Evolutionary conservation across 2,797 vertebrate genomes (phyloP), one percentile per base, ranked within the genome.

Genomic region (Phoxinus dragarum): DNA sequence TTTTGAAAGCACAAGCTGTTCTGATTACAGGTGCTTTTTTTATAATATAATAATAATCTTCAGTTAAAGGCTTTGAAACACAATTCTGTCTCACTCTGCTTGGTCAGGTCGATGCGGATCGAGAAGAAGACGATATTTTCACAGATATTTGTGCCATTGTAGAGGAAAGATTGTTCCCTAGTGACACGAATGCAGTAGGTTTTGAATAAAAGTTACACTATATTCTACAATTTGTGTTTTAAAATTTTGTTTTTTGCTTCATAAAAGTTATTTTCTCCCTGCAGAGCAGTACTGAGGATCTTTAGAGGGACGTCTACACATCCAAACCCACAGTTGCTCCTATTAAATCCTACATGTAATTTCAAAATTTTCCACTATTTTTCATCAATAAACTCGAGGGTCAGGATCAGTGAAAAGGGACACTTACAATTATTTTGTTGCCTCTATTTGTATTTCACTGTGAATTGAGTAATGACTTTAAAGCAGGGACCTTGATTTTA

Each of bases 91-190:
- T 67, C 17, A 74, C 2, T 80, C 68, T 49, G 21, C 38, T 23
- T 52, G 38, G 38, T 47, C 88, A 95, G 94, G 90, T 95, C 56
- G 93, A 93, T 82, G 94, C 93, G 1, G 93, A 94, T 84, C 89
- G 92, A 78, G 93, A 93, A 14, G 93, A 95, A 69, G 90, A 93
- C 3, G 90, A 91, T 23, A 92, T 94, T 87, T 95, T 94, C 78
- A 89, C 88, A 34, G 93, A 94, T 84, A 94, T 95, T 69, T 88
- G 87, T 69, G 84, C 88, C 19, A 88, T 88, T 34, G 91, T 94
- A 23, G 88, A 91, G 61, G 89, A 92, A 61, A 91, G 91, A 76
- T 90, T 95, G 47, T 92, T 91, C 52, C 89, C 88, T 19, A 86
- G 84, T 19, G 85, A 87, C 44, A 67, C 56, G 4, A 78, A 89